These are phyloP conservation scores for Pyrgilauda ruficollis DNA, from an alignment of 2,113 vertebrate genomes.

Conservation along the genomic window DNA sequence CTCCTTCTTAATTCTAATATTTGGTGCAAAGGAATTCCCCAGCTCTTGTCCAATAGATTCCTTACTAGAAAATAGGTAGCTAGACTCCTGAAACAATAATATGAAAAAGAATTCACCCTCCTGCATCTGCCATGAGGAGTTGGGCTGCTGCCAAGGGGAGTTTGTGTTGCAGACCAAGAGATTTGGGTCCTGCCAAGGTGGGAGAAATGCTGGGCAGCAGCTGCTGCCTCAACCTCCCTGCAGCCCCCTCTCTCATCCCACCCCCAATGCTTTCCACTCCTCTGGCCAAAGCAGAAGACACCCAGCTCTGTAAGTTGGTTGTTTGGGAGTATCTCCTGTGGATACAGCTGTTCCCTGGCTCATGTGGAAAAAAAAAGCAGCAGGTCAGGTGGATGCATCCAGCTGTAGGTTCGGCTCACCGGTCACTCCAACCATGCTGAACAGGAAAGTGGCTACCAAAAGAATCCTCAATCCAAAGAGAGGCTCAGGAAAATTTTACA, in stretches of 20 bases:
- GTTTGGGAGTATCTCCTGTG: constrained; percentile 27
- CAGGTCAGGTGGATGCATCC: constrained; percentile 53
- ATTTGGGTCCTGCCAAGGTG: constrained; percentile 54
- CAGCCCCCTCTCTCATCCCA: constrained; percentile 29
- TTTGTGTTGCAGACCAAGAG: constrained; percentile 49
- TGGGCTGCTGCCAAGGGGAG: constrained; percentile 59
- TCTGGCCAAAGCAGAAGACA: constrained; percentile 44
- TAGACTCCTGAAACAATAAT: constrained; percentile 82
- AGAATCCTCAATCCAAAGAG: constrained; percentile 41
- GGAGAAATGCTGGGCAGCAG: constrained; percentile 31
- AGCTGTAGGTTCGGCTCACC: constrained; percentile 40
- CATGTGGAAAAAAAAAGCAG: constrained; percentile 53
- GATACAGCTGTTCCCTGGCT: constrained; percentile 54
- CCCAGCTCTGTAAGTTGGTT: constrained; percentile 42
- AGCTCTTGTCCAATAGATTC: constrained; percentile 82
- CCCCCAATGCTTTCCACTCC: constrained; percentile 27
- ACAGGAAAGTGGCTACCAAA: constrained; percentile 9
- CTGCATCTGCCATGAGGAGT: constrained; percentile 63
- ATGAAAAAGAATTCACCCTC: constrained; percentile 73
- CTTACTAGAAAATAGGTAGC: constrained; percentile 76
- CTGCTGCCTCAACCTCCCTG: constrained; percentile 52
- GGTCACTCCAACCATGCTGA: constrained; percentile 39
- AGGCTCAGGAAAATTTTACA: constrained; percentile 36
- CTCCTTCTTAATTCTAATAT: constrained; percentile 93
- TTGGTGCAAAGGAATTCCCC: constrained; percentile 78